phyloP scores from a whole-genome alignment of 2,797 vertebrate genomes.

The Buphagus erythrorhynchus region DNA sequence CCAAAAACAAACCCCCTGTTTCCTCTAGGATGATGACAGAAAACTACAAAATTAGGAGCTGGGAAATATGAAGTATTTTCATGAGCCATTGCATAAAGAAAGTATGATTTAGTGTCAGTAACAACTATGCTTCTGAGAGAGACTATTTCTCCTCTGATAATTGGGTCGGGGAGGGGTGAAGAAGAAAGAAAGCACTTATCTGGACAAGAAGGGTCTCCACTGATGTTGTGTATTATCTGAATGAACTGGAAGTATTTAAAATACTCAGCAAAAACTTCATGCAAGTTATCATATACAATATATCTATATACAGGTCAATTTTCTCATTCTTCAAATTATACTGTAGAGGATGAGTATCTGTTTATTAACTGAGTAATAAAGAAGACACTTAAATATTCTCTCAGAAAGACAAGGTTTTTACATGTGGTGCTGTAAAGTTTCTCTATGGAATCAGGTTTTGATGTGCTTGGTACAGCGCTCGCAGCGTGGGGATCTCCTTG shows the following conservation, averaged over 20 bases:
- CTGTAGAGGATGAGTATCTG: not conserved
- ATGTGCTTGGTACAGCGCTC: fast-evolving
- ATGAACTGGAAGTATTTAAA: not conserved
- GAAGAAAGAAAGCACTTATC: not conserved
- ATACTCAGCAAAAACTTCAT: not conserved
- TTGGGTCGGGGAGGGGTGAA: not conserved
- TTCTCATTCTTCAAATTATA: not conserved
- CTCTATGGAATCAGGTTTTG: not conserved
- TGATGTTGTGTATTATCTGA: not conserved
- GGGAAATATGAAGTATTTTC: not conserved
- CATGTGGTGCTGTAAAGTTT: not conserved
- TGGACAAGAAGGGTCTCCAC: not conserved
- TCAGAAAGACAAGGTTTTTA: not conserved
- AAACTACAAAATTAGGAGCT: not conserved
- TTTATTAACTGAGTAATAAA: not conserved
- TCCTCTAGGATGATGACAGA: not conserved
- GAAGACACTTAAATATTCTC: not conserved
- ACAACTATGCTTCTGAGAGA: not conserved
- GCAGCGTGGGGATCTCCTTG: fast-evolving
- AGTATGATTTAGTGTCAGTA: not conserved
- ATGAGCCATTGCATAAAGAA: not conserved
- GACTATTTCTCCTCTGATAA: not conserved
- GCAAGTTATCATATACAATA: not conserved
- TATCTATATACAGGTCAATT: not conserved
- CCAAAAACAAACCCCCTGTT: not conserved